A percentile compares a stretch with the other conserved stretches of the same genome.
Evolutionary conservation across 1,140 invertebrate genomes (phyloP).

Genomic region (Prorops nasuta): DNA sequence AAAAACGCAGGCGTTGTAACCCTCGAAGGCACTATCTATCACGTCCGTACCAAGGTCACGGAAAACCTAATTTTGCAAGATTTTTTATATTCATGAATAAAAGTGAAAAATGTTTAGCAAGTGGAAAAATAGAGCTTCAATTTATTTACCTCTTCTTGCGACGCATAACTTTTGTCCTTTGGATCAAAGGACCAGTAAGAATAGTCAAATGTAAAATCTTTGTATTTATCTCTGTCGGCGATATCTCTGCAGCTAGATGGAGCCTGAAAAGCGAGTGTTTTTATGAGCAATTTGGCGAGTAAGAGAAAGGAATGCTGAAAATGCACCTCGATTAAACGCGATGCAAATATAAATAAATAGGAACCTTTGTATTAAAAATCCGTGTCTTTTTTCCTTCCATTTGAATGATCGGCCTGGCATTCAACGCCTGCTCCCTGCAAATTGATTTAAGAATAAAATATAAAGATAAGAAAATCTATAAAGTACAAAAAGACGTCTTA

Average conservation of each 20-base stretch:
- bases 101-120: too few species aligned
- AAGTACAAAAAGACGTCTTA: conserved; percentile 41
- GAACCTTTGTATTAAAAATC: conserved; percentile 76
- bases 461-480: not conserved
- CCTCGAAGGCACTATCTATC: conserved; percentile 91
- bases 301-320: not conserved
- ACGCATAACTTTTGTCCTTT: conserved; percentile 70
- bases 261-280: conserved; percentile 37
- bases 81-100: too few species aligned
- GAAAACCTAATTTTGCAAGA: conserved; percentile 82
- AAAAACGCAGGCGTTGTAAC: conserved; percentile 97
- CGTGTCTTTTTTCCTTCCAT: conserved; percentile 86
- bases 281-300: not conserved
- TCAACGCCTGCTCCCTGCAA: conserved; percentile 79
- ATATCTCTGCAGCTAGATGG: conserved; percentile 53
- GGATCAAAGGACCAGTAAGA: conserved; percentile 86
- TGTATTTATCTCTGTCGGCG: conserved; percentile 65
- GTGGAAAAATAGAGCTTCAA: conserved; percentile 7
- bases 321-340: conserved; percentile 6
- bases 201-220: conserved; percentile 92
- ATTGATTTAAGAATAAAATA: conserved; percentile 22
- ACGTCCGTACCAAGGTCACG: conserved; percentile 85
- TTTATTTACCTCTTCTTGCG: conserved; percentile 70
- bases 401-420: conserved; percentile 78
- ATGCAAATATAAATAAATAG: not conserved